These are phyloP conservation scores for human (Homo sapiens) DNA, from an alignment of 2,113 vertebrate species.

Conservation along the genomic window GRCh38 chr9:29660501-29661000, in stretches of 20 bases:
- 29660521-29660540: slow-evolving; percentile 73
- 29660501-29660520: slow-evolving; percentile 47
- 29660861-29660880: not conserved
- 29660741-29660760: not conserved
- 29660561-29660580: slow-evolving; percentile 90
- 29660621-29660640: slow-evolving; percentile 94
- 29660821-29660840: not conserved
- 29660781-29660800: not conserved
- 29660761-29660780: not conserved
- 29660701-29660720: not conserved
- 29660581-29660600: slow-evolving; percentile 90
- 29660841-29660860: not conserved
- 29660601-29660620: slow-evolving; percentile 92
- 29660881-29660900: not conserved
- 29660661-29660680: not conserved
- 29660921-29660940: not conserved
- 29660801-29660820: not conserved
- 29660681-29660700: not conserved
- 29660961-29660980: not conserved
- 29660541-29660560: slow-evolving; percentile 62
- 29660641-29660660: slow-evolving; percentile 86
- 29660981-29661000: not conserved
- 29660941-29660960: not conserved
- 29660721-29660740: not conserved
- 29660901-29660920: not conserved